Conservation (phyloP, 2,888 invertebrate genomes). For the Noctua comes region DNA sequence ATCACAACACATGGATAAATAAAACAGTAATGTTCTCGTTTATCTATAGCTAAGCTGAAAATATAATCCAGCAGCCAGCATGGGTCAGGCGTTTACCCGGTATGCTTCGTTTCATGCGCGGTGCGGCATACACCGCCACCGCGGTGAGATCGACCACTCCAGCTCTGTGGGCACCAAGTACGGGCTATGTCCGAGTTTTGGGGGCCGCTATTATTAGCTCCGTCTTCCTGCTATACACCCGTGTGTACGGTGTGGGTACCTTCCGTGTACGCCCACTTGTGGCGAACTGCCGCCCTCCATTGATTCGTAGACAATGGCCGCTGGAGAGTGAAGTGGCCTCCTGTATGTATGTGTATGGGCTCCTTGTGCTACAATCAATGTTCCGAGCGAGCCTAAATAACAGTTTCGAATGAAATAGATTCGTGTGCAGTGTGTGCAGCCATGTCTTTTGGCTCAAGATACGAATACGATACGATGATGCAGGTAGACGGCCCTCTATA, state of each 20-base stretch:
- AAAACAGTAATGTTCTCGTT: background rate
- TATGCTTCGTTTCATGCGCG: background rate
- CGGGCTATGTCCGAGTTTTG: background rate
- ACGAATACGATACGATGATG: background rate
- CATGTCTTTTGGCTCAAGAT: background rate
- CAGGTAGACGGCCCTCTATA: background rate
- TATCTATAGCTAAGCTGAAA: background rate
- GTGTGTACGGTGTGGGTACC: background rate
- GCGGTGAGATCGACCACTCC: background rate
- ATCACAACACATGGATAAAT: conserved; percentile 1
- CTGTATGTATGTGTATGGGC: background rate
- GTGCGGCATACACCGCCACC: background rate
- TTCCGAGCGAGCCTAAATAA: background rate
- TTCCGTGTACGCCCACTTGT: background rate
- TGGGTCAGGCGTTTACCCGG: background rate
- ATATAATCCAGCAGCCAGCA: conserved; percentile 2
- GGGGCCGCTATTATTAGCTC: conserved; percentile 18
- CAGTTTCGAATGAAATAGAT: background rate
- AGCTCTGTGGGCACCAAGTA: background rate
- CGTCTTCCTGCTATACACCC: background rate
- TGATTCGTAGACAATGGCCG: conserved; percentile 10
- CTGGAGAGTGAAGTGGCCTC: background rate
- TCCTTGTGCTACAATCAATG: background rate
- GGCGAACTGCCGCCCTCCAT: conserved; percentile 1
- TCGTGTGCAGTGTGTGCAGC: background rate